phyloP scores from a whole-genome alignment of 2,797 vertebrate genomes.

The Cynodonichthys magdalenae region DNA sequence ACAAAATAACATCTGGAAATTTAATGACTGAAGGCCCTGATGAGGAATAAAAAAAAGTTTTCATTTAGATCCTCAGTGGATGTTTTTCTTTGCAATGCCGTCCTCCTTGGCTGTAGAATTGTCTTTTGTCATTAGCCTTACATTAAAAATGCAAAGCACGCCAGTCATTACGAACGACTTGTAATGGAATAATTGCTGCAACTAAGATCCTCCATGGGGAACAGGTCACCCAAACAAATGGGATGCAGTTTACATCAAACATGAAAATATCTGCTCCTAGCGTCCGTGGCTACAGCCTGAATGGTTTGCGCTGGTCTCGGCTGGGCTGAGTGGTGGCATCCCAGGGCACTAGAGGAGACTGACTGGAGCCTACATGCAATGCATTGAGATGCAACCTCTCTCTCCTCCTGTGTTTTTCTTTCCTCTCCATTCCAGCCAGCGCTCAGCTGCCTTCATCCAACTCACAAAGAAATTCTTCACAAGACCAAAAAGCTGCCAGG shows the following conservation, averaged over 20 bases:
- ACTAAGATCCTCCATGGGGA: constrained; percentile 59
- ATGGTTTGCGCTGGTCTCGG: constrained; percentile 50
- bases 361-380: constrained; percentile 59
- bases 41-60: constrained; percentile 31
- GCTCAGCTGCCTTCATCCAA: constrained; percentile 64
- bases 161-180: constrained; percentile 62
- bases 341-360: constrained; percentile 62
- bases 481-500: constrained; percentile 64
- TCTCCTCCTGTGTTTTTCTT: constrained; percentile 57
- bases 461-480: constrained; percentile 67
- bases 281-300: constrained; percentile 49
- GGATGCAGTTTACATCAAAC: constrained; percentile 50
- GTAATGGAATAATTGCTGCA: constrained; percentile 49
- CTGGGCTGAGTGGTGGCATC: constrained; percentile 72
- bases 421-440: constrained; percentile 60
- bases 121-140: constrained; percentile 64
- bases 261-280: constrained; percentile 45
- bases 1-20: constrained; percentile 32
- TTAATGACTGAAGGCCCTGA: constrained; percentile 57
- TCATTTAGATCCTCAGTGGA: constrained; percentile 44
- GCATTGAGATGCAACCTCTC: constrained; percentile 68
- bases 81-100: constrained; percentile 34
- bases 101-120: constrained; percentile 47
- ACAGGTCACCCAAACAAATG: constrained; percentile 50
- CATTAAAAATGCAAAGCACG: constrained; percentile 79